These are phyloP conservation scores for Pentamera pediparva DNA, from an alignment of 53 echinoderm and acorn worm genomes.

Conservation along the genomic window DNA sequence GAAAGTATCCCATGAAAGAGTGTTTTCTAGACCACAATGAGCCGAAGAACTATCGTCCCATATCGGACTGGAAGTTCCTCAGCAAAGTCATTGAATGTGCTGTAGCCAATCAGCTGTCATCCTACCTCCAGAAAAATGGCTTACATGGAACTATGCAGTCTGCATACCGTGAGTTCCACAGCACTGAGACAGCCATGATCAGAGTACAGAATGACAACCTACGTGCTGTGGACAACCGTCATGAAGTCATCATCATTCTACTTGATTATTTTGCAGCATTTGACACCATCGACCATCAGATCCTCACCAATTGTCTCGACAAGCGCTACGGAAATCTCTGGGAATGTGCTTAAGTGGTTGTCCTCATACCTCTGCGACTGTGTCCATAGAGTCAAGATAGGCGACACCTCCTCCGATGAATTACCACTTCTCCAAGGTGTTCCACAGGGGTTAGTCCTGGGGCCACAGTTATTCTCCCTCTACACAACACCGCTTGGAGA, in stretches of 20 bases:
- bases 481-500: background rate
- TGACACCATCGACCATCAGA: background rate
- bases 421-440: background rate
- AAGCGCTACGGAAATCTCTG: background rate
- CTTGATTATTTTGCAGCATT: background rate
- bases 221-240: background rate
- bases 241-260: background rate
- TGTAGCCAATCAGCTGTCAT: background rate
- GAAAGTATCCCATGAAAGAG: no score
- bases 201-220: slow-evolving; percentile 12
- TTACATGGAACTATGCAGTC: slow-evolving; percentile 1
- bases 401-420: background rate
- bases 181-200: slow-evolving; percentile 4
- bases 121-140: background rate
- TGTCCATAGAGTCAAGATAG: background rate
- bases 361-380: background rate
- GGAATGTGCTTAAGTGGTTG: background rate
- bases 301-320: background rate
- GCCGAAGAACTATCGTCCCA: slow-evolving; percentile 37
- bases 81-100: slow-evolving; percentile 28
- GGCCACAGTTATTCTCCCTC: background rate
- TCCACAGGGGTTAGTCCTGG: background rate
- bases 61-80: slow-evolving; percentile 34
- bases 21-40: slow-evolving; percentile 34
- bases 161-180: slow-evolving; percentile 7